Percentiles rank a stretch among this genome's conserved stretches.
Conservation (phyloP, 2,113 vertebrate species). For the Cynopterus brachyotis region DNA sequence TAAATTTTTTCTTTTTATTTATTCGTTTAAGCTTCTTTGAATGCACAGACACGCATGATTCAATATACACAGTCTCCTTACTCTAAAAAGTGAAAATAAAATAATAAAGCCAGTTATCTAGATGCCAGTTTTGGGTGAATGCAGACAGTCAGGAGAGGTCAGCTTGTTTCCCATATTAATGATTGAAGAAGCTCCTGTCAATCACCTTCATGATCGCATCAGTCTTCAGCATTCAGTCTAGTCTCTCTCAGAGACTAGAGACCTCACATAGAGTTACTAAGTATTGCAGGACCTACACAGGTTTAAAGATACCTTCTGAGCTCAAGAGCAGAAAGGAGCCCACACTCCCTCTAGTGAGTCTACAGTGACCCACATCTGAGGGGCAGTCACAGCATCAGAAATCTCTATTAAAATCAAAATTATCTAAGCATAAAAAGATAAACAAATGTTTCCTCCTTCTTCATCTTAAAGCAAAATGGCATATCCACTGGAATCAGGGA, state of each 20-base stretch:
- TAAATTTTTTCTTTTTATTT: neutral
- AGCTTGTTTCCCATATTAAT: neutral
- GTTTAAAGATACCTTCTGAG: neutral
- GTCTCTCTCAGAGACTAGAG: neutral
- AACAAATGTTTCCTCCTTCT: neutral
- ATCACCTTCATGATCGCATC: neutral
- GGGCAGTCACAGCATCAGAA: neutral
- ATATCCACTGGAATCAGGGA: neutral
- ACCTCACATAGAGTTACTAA: neutral
- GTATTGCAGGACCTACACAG: neutral
- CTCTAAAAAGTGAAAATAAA: neutral
- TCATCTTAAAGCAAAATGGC: neutral
- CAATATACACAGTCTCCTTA: neutral
- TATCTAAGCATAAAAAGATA: neutral
- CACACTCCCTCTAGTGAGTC: neutral
- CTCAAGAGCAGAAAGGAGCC: neutral
- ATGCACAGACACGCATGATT: neutral
- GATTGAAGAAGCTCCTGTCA: neutral
- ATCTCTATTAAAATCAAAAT: constrained; percentile 38
- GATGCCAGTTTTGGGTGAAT: neutral
- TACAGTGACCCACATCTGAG: neutral
- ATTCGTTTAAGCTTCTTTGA: constrained; percentile 10
- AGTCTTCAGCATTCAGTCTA: neutral
- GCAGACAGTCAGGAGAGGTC: neutral
- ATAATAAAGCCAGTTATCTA: neutral